phyloP scores from a whole-genome alignment of 2,888 invertebrate species.

The Eulithis testata region DNA sequence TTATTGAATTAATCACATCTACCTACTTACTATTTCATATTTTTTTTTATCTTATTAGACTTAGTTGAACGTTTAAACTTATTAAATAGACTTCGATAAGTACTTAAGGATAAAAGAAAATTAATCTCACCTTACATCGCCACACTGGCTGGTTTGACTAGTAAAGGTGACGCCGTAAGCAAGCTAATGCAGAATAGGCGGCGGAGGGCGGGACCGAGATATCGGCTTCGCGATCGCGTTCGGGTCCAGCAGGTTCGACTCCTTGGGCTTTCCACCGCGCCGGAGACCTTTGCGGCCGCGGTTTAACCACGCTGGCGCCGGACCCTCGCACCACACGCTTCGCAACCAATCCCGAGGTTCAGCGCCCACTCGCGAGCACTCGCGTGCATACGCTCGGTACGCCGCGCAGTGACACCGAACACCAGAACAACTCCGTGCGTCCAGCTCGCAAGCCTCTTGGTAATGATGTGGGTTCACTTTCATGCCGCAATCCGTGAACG shows the following conservation, averaged over 20 bases:
- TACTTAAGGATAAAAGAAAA: not conserved
- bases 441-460: conserved; percentile 93
- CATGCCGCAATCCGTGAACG: conserved; percentile 91
- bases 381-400: conserved; percentile 94
- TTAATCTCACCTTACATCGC: conserved; percentile 67
- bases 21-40: too few species aligned
- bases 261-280: conserved; percentile 41
- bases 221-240: conserved; percentile 64
- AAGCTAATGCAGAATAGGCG: conserved; percentile 72
- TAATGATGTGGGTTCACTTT: conserved; percentile 93
- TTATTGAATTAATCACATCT: too few species aligned
- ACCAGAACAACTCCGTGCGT: conserved; percentile 94
- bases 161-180: conserved; percentile 63
- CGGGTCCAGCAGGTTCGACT: conserved; percentile 56
- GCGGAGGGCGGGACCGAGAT: conserved; percentile 73
- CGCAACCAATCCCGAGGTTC: conserved; percentile 89
- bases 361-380: conserved; percentile 92
- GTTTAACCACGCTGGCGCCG: conserved; percentile 68
- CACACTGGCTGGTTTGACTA: conserved; percentile 80
- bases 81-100: too few species aligned
- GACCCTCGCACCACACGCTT: conserved; percentile 86
- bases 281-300: conserved; percentile 57
- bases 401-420: conserved; percentile 95
- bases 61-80: too few species aligned
- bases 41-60: too few species aligned